Percentiles rank a stretch among this genome's conserved stretches.
phyloP scores from a whole-genome alignment of 2,113 vertebrate genomes.

The Syngnathus scovelli region DNA sequence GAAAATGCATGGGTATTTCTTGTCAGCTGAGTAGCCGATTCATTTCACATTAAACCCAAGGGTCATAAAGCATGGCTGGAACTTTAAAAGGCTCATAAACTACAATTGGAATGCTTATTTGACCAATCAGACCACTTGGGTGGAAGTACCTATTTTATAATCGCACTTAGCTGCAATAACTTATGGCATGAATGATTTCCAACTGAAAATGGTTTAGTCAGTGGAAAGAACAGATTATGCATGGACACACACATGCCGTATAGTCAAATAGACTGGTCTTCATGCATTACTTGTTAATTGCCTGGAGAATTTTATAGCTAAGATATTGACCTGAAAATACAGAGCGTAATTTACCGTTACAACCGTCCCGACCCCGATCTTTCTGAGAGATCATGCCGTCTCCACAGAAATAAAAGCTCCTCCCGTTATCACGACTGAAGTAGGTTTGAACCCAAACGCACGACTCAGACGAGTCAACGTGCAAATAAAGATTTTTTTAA shows the following conservation, averaged over 20 bases:
- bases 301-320: slow-evolving; percentile 43
- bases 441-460: too few relatives aligned
- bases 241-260: slow-evolving; percentile 1
- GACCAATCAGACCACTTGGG: slow-evolving; percentile 67
- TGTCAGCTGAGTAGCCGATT: slow-evolving; percentile 53
- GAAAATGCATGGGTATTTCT: slow-evolving; percentile 29
- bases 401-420: slow-evolving; percentile 33
- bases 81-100: slow-evolving; percentile 66
- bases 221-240: slow-evolving; percentile 46
- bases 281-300: slow-evolving; percentile 56
- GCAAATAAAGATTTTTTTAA: too few relatives aligned
- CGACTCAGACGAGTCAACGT: too few relatives aligned
- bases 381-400: slow-evolving; percentile 12
- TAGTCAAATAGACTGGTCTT: slow-evolving; percentile 28
- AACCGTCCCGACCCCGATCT: slow-evolving; percentile 10
- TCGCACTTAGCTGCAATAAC: slow-evolving; percentile 70
- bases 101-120: slow-evolving; percentile 67
- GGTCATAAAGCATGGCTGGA: slow-evolving; percentile 64
- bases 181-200: slow-evolving; percentile 65
- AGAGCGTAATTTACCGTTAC: slow-evolving; percentile 31
- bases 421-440: neutral
- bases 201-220: slow-evolving; percentile 52
- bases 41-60: slow-evolving; percentile 52
- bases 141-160: slow-evolving; percentile 65
- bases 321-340: slow-evolving; percentile 47